A percentile compares a stretch with the other conserved stretches of the same genome.
Evolutionary conservation across 2,888 invertebrate genomes (phyloP).

Genomic region (Seira ritae): DNA sequence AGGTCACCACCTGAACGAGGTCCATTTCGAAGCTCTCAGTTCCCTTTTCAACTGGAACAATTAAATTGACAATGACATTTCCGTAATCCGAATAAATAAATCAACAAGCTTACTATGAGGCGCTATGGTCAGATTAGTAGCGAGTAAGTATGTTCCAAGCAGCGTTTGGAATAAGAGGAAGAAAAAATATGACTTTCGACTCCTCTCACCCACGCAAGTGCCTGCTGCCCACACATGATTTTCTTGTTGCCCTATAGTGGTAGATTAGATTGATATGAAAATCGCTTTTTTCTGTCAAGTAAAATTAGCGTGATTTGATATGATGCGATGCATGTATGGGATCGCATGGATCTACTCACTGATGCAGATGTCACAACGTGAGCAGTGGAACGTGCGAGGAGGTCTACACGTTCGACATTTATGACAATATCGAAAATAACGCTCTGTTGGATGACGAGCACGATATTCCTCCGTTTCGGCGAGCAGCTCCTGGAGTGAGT

Average conservation of each 20-base stretch:
- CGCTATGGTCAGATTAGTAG: slow-evolving; percentile 12
- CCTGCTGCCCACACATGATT: slow-evolving; percentile 41
- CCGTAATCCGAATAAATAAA: no score
- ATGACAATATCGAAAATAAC: slow-evolving; percentile 49
- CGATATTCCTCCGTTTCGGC: slow-evolving; percentile 46
- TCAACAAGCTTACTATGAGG: neutral
- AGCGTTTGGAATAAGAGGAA: slow-evolving; percentile 34
- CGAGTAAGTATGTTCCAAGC: slow-evolving; percentile 26
- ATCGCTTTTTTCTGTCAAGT: no score
- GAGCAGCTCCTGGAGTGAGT: slow-evolving; percentile 41
- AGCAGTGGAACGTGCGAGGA: slow-evolving; percentile 52
- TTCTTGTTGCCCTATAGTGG: slow-evolving; percentile 55
- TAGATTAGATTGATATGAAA: no score
- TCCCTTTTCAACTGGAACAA: slow-evolving; percentile 23
- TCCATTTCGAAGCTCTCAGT: slow-evolving; percentile 12
- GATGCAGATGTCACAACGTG: slow-evolving; percentile 53
- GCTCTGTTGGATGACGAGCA: slow-evolving; percentile 33
- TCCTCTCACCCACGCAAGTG: slow-evolving; percentile 53
- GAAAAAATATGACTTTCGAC: slow-evolving; percentile 18
- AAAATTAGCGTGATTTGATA: no score
- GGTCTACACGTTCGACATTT: slow-evolving; percentile 54
- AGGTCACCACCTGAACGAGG: neutral
- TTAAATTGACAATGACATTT: neutral
- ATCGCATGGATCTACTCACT: no score
- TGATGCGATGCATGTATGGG: no score